These are phyloP conservation scores for Adelosebastes latens DNA, from an alignment of 2,797 vertebrate genomes.

Conservation along the genomic window DNA sequence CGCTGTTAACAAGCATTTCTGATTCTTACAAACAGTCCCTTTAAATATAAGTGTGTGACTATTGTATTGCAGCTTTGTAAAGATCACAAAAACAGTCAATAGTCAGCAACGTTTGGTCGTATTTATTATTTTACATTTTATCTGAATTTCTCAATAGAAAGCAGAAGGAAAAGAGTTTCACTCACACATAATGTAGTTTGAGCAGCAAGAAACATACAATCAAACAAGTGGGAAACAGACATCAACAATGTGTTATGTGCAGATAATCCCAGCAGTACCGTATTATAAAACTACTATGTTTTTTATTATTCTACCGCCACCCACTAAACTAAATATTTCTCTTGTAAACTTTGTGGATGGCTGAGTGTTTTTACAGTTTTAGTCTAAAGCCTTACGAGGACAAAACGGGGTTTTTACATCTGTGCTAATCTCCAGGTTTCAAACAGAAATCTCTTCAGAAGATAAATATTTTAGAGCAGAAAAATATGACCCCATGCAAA, in stretches of 20 bases:
- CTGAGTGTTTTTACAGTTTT: slow-evolving; percentile 27
- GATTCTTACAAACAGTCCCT: no score
- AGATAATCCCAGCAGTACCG: slow-evolving; percentile 62
- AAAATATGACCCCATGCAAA: slow-evolving; percentile 39
- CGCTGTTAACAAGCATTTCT: no score
- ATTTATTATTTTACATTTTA: slow-evolving; percentile 66
- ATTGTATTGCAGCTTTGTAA: background rate
- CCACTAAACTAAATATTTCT: slow-evolving; percentile 40
- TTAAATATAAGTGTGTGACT: no score
- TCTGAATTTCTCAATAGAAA: slow-evolving; percentile 40
- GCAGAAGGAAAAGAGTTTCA: slow-evolving; percentile 59
- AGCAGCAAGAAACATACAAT: slow-evolving; percentile 70
- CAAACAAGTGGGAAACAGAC: slow-evolving; percentile 52
- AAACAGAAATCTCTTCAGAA: slow-evolving; percentile 55
- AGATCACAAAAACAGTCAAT: background rate
- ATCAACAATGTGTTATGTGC: slow-evolving; percentile 42
- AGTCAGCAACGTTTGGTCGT: slow-evolving; percentile 5
- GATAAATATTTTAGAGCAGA: slow-evolving; percentile 24
- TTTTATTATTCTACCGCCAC: slow-evolving; percentile 39
- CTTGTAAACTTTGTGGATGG: slow-evolving; percentile 63
- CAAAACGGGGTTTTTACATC: slow-evolving; percentile 4
- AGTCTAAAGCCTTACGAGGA: slow-evolving; percentile 35
- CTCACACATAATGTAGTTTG: slow-evolving; percentile 57
- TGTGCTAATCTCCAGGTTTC: slow-evolving; percentile 40
- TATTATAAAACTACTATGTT: slow-evolving; percentile 44